These are phyloP conservation scores for Sinocyclocheilus grahami DNA, from an alignment of 2,113 vertebrate species.

Conservation along the genomic window DNA sequence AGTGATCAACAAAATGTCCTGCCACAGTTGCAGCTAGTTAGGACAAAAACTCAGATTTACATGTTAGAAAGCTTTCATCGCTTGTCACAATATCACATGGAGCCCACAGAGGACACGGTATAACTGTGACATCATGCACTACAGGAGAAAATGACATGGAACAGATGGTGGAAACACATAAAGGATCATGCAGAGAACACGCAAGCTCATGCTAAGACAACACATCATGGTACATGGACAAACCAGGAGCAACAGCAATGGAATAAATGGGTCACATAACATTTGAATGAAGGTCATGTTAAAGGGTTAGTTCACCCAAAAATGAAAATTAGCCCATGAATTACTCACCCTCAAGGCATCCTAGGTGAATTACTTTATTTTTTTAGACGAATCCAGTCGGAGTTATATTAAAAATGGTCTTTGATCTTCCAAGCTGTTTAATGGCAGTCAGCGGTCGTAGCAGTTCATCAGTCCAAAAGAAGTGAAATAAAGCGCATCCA, in stretches of 20 bases:
- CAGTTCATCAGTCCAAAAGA: no score
- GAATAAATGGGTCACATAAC: neutral
- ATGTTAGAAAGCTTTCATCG: neutral
- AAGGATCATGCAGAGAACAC: constrained; percentile 20
- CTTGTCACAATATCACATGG: neutral
- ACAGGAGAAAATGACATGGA: neutral
- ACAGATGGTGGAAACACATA: constrained; percentile 27
- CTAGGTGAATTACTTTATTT: no score
- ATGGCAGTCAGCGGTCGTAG: no score
- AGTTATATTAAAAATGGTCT: no score
- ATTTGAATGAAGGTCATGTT: neutral
- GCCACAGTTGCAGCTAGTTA: neutral
- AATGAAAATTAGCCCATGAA: no score
- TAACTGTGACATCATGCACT: neutral
- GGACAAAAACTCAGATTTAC: neutral
- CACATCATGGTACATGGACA: neutral
- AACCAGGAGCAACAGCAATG: neutral
- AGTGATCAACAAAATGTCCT: constrained; percentile 2
- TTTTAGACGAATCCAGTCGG: no score
- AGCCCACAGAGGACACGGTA: neutral
- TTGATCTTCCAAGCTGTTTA: no score
- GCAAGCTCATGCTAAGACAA: neutral
- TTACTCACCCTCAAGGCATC: no score
- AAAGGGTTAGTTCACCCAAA: no score
- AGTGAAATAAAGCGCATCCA: no score